These are phyloP conservation scores for Pimpla rufipes DNA, from an alignment of 2,888 invertebrate genomes.

Conservation along the genomic window DNA sequence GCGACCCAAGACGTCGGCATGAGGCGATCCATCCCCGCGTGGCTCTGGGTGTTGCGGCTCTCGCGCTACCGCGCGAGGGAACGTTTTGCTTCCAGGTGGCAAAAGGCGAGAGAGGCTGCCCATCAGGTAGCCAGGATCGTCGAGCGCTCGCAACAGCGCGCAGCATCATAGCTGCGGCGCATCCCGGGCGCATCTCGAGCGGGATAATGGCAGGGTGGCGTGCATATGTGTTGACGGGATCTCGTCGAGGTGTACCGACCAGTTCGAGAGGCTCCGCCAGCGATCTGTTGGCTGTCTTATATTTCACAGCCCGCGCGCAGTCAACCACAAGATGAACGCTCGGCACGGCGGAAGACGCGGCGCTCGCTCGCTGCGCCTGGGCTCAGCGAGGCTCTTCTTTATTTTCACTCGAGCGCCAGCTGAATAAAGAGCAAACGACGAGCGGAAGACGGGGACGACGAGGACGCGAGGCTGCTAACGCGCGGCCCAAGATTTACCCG, in stretches of 20 bases:
- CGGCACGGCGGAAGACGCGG: constrained; percentile 42
- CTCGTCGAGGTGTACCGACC: constrained; percentile 50
- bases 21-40: constrained; percentile 5
- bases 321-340: constrained; percentile 65
- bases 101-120: constrained; percentile 15
- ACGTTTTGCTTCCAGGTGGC: constrained; percentile 49
- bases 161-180: constrained; percentile 34
- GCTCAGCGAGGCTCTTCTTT: not conserved
- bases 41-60: not conserved
- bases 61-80: constrained; percentile 26
- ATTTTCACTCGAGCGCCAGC: constrained; percentile 23
- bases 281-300: constrained; percentile 67
- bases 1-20: too few species aligned
- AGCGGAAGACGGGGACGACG: constrained; percentile 19
- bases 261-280: constrained; percentile 46
- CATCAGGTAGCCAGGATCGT: constrained; percentile 59
- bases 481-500: too few species aligned
- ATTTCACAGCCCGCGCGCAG: constrained; percentile 62
- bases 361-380: constrained; percentile 13
- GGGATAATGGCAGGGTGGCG: constrained; percentile 67
- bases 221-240: constrained; percentile 61
- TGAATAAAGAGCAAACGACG: constrained; percentile 46
- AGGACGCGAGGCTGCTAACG: constrained; percentile 11
- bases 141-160: constrained; percentile 31
- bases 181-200: constrained; percentile 62